These are phyloP conservation scores for Lasioglossum zephyrum DNA, from an alignment of 2,888 invertebrate genomes.

Conservation along the genomic window DNA sequence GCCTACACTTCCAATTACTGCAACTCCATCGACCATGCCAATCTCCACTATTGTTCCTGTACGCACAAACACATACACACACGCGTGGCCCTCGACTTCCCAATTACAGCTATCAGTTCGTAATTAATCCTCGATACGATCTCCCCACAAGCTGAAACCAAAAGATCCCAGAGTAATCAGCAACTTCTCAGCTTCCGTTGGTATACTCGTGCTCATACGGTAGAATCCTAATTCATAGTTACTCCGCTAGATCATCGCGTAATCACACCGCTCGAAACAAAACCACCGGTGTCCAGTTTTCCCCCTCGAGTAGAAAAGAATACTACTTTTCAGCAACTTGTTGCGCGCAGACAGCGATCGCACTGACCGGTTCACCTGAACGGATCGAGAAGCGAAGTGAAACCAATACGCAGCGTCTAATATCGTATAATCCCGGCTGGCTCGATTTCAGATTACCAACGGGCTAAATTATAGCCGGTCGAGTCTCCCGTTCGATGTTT, in stretches of 20 bases:
- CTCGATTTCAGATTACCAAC: slow-evolving; percentile 20
- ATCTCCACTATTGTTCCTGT: neutral
- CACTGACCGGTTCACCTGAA: neutral
- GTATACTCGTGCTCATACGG: neutral
- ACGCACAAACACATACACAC: neutral
- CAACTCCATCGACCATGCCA: neutral
- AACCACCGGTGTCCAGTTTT: slow-evolving; percentile 6
- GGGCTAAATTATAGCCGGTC: neutral
- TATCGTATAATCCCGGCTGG: slow-evolving; percentile 21
- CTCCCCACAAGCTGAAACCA: neutral
- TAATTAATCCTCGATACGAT: slow-evolving; percentile 2
- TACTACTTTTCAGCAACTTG: neutral
- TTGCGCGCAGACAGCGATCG: neutral
- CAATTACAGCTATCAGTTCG: neutral
- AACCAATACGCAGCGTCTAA: slow-evolving; percentile 23
- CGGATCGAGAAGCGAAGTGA: neutral
- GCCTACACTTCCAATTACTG: neutral
- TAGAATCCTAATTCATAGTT: slow-evolving; percentile 29
- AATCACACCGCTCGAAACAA: slow-evolving; percentile 25
- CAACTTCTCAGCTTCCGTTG: neutral
- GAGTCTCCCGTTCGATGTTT: neutral
- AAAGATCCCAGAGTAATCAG: neutral
- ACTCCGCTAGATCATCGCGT: slow-evolving; percentile 8
- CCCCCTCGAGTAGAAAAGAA: neutral
- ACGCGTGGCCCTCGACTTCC: neutral